Conservation (phyloP, 2,888 invertebrate species). For the Diplazon laetatorius region DNA sequence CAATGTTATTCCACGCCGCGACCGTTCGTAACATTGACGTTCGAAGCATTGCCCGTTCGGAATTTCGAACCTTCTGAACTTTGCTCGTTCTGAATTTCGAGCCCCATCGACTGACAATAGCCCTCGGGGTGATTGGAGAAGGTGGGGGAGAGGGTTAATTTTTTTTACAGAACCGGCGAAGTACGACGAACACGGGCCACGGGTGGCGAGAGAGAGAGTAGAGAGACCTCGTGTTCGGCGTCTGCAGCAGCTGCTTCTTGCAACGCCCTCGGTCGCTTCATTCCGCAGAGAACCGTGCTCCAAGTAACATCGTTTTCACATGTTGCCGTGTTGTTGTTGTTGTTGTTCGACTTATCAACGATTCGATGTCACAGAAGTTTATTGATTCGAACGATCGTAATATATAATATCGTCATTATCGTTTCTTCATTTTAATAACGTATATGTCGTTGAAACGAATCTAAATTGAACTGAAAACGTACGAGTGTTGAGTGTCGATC, state of each 20-base stretch:
- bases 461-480: constrained; percentile 11
- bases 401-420: constrained; percentile 1
- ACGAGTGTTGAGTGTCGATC: constrained; percentile 53
- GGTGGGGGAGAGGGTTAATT: constrained; percentile 26
- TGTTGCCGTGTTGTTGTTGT: constrained; percentile 3
- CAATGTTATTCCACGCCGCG: too few species aligned
- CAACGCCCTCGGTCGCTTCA: constrained; percentile 73
- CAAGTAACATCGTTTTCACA: constrained; percentile 67
- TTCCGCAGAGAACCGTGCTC: constrained; percentile 73
- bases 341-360: too few species aligned
- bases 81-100: too few species aligned
- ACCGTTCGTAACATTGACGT: too few species aligned
- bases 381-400: too few species aligned
- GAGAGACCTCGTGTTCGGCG: constrained; percentile 71
- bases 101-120: constrained; percentile 41
- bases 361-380: too few species aligned
- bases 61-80: too few species aligned
- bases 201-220: constrained; percentile 64
- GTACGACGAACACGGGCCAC: constrained; percentile 44
- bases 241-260: constrained; percentile 70
- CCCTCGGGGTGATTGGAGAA: constrained; percentile 6
- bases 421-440: background rate
- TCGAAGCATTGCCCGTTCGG: too few species aligned
- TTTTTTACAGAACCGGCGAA: constrained; percentile 30
- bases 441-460: background rate